These are phyloP conservation scores for Ptiloglossa arizonensis DNA, from an alignment of 1,140 invertebrate species.

Conservation along the genomic window DNA sequence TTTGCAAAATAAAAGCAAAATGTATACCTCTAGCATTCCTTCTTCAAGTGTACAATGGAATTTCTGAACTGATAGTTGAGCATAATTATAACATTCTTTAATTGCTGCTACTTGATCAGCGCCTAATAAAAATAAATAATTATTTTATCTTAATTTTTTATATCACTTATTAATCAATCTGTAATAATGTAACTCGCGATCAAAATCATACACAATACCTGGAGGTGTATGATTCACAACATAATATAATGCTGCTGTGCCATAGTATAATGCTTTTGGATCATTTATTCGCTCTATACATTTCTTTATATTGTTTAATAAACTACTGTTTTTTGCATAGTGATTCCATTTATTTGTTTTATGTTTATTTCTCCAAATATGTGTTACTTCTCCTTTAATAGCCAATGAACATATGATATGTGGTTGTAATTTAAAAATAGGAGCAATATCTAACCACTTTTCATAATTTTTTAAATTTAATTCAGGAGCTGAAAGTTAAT, in stretches of 20 bases:
- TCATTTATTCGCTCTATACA: slow-evolving; percentile 75
- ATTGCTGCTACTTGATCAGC: slow-evolving; percentile 79
- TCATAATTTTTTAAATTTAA: slow-evolving; percentile 79
- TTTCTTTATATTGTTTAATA: slow-evolving; percentile 75
- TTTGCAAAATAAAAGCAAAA: neutral
- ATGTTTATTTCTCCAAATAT: slow-evolving; percentile 53
- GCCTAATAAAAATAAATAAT: slow-evolving; percentile 61
- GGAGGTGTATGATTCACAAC: slow-evolving; percentile 78
- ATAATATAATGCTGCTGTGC: slow-evolving; percentile 76
- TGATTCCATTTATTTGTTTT: slow-evolving; percentile 67
- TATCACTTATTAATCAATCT: slow-evolving; percentile 13
- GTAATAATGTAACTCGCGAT: neutral
- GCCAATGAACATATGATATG: slow-evolving; percentile 77
- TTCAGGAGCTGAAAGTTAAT: slow-evolving; percentile 72
- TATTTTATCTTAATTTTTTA: slow-evolving; percentile 24
- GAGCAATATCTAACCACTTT: slow-evolving; percentile 77
- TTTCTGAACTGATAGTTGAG: slow-evolving; percentile 55
- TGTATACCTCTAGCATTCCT: slow-evolving; percentile 57
- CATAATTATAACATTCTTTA: slow-evolving; percentile 74
- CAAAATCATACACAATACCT: slow-evolving; percentile 50
- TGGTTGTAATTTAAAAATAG: slow-evolving; percentile 72
- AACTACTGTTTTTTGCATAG: slow-evolving; percentile 64
- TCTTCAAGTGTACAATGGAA: slow-evolving; percentile 49
- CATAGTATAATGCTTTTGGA: slow-evolving; percentile 70
- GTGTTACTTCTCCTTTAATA: slow-evolving; percentile 73